A percentile compares a stretch with the other conserved stretches of the same genome.
phyloP scores from a whole-genome alignment of 2,113 vertebrate genomes.

The Zeus faber region DNA sequence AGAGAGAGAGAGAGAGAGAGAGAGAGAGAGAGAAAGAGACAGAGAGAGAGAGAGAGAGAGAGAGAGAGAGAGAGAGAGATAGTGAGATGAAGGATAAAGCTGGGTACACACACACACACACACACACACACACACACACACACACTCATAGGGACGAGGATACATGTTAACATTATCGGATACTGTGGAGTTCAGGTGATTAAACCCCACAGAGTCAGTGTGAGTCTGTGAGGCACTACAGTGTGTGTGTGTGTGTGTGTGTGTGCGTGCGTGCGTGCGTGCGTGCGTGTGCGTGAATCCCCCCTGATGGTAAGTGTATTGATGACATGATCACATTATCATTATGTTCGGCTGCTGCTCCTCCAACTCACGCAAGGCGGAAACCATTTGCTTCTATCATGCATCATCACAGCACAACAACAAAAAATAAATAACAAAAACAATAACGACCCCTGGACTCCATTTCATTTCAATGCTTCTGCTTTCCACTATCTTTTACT shows the following conservation, averaged over 20 bases:
- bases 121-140: slow-evolving; percentile 1
- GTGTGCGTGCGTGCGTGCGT: slow-evolving; percentile 5
- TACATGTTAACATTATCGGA: slow-evolving; percentile 47
- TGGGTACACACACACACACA: not conserved
- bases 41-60: slow-evolving; percentile 20
- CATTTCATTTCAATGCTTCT: too few relatives aligned
- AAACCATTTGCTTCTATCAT: slow-evolving; percentile 18
- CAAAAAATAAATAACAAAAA: not conserved
- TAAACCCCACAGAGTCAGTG: slow-evolving; percentile 31
- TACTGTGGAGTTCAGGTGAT: slow-evolving; percentile 43
- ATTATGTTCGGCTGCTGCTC: slow-evolving; percentile 31
- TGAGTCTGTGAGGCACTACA: slow-evolving; percentile 20
- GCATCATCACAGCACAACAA: not conserved
- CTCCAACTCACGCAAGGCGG: slow-evolving; percentile 19
- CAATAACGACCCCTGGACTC: not conserved
- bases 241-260: slow-evolving; percentile 12
- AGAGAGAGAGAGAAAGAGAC: not conserved
- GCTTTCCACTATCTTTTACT: too few relatives aligned
- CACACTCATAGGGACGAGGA: slow-evolving; percentile 1
- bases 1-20: not conserved
- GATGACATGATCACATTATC: slow-evolving; percentile 28
- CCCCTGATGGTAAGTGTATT: not conserved
- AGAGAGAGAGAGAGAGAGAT: slow-evolving; percentile 13
- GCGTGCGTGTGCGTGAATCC: not conserved
- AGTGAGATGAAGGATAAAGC: slow-evolving; percentile 22